Evolutionary conservation across 2,888 invertebrate species (phyloP).

Genomic region (Glaucopsyche alexis): DNA sequence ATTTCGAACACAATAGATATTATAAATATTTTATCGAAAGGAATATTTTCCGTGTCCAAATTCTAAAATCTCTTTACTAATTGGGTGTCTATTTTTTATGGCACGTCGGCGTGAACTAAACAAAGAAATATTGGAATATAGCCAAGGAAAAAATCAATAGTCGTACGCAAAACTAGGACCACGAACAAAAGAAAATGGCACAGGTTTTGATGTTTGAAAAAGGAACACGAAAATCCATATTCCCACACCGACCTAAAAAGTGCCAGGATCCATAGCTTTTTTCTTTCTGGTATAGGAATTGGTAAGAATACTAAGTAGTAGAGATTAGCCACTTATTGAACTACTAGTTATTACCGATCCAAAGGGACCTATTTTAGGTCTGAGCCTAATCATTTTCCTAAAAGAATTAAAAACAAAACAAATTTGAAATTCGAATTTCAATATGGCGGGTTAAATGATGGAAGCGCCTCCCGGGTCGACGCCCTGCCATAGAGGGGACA

Average conservation of each 20-base stretch:
- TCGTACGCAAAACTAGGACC: slow-evolving; percentile 25
- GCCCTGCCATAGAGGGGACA: slow-evolving; percentile 47
- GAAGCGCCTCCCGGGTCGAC: slow-evolving; percentile 44
- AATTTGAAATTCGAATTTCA: slow-evolving; percentile 29
- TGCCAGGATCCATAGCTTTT: neutral
- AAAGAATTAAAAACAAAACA: slow-evolving; percentile 4
- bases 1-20: neutral
- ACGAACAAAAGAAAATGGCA: slow-evolving; percentile 27
- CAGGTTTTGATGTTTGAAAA: slow-evolving; percentile 27
- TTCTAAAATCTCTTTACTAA: slow-evolving; percentile 12
- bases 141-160: slow-evolving; percentile 26
- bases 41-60: neutral
- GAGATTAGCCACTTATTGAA: too few species aligned
- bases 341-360: too few species aligned
- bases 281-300: neutral
- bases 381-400: neutral
- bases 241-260: slow-evolving; percentile 8
- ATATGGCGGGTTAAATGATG: slow-evolving; percentile 30
- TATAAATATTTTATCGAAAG: neutral
- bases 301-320: neutral
- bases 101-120: slow-evolving; percentile 2
- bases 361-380: too few species aligned
- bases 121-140: slow-evolving; percentile 27
- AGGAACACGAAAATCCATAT: slow-evolving; percentile 10
- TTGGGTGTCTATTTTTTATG: slow-evolving; percentile 18